A percentile compares a stretch with the other conserved stretches of the same genome.
Evolutionary conservation across 2,888 invertebrate genomes (phyloP).

Genomic region (Drosophila hawaiiensis): DNA sequence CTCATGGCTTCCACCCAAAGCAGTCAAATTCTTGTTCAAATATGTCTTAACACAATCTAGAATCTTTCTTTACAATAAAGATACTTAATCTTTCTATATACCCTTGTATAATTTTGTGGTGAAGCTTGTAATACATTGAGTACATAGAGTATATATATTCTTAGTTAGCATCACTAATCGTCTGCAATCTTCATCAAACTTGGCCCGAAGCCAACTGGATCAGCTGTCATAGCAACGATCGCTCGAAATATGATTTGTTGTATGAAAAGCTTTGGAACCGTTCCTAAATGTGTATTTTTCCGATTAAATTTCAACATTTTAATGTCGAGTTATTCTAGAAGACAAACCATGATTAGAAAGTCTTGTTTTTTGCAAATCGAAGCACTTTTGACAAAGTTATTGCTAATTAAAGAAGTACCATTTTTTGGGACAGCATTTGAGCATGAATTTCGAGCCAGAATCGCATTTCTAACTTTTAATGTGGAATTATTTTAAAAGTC

Average conservation of each 20-base stretch:
- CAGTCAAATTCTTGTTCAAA: background rate
- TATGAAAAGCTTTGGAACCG: too few relatives aligned
- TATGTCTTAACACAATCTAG: background rate
- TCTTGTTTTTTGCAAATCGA: too few relatives aligned
- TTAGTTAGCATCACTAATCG: background rate
- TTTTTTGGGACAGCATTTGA: background rate
- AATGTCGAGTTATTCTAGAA: too few relatives aligned
- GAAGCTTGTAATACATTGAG: too few relatives aligned
- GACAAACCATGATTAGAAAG: too few relatives aligned
- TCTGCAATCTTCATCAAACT: background rate
- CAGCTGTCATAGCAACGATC: too few relatives aligned
- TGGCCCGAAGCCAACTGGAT: background rate
- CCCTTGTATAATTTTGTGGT: too few relatives aligned
- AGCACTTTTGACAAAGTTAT: too few relatives aligned
- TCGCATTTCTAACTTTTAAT: background rate
- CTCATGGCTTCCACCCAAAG: conserved; percentile 1
- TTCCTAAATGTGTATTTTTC: background rate
- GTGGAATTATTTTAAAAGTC: background rate
- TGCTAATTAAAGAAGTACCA: too few relatives aligned
- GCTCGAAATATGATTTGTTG: too few relatives aligned
- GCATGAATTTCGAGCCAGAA: too few relatives aligned
- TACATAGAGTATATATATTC: background rate
- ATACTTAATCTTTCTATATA: background rate
- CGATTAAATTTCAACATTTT: background rate
- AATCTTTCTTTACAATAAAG: background rate